These are phyloP conservation scores for Polylopha cassiicola DNA, from an alignment of 2,888 invertebrate species.

Conservation along the genomic window DNA sequence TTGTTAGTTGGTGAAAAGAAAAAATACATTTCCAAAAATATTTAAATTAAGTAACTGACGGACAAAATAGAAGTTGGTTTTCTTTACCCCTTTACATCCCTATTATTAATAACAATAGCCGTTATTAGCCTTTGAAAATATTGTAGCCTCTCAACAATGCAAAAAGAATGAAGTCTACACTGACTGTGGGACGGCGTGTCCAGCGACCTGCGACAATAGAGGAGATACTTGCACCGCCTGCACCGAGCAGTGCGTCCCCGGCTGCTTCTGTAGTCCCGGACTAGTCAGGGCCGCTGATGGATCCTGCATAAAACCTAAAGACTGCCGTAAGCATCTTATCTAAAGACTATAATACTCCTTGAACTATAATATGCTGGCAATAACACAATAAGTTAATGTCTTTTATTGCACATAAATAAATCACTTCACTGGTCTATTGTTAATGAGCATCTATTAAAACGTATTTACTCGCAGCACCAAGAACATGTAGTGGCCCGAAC, in stretches of 20 bases:
- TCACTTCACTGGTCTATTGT: too few species aligned
- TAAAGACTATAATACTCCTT: conserved; percentile 1
- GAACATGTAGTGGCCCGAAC: conserved; percentile 13
- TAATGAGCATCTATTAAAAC: too few species aligned
- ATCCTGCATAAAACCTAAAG: conserved; percentile 25
- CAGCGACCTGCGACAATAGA: conserved; percentile 2
- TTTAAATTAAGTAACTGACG: too few species aligned
- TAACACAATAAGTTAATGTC: not conserved
- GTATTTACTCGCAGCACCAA: conserved; percentile 15
- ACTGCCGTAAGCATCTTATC: conserved; percentile 27
- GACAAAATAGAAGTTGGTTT: too few species aligned
- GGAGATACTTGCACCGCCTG: conserved; percentile 26
- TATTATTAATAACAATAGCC: too few species aligned
- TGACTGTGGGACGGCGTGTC: conserved; percentile 2
- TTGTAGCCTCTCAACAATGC: not conserved
- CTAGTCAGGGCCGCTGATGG: conserved; percentile 36
- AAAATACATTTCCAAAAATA: too few species aligned
- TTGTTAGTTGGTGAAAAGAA: too few species aligned
- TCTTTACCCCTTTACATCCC: too few species aligned
- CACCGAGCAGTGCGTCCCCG: conserved; percentile 41
- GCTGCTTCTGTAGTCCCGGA: conserved; percentile 54
- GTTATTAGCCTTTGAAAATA: conserved; percentile 35
- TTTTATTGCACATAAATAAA: too few species aligned
- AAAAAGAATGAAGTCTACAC: conserved; percentile 1
- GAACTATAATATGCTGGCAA: not conserved